Conservation (phyloP, 2,888 invertebrate genomes). For the Pantelozetes paolii region DNA sequence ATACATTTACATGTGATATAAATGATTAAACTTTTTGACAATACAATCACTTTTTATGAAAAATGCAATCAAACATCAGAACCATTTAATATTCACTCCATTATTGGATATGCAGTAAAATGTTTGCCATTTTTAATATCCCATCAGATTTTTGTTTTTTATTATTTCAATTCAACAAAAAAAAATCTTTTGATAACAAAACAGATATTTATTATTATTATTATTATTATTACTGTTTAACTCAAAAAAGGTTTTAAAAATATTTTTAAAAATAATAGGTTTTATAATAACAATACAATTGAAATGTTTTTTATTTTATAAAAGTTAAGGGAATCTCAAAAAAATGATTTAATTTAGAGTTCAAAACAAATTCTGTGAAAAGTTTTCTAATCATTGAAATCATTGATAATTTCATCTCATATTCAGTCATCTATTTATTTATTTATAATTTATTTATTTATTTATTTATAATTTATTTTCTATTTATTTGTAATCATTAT, state of each 20-base stretch:
- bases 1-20: conserved; percentile 12
- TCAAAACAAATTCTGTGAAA: too few relatives aligned
- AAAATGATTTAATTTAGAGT: background rate
- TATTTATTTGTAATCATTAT: conserved; percentile 12
- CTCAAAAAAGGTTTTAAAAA: too few relatives aligned
- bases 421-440: conserved; percentile 17
- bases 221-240: too few relatives aligned
- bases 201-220: too few relatives aligned
- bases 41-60: background rate
- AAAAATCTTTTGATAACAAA: too few relatives aligned
- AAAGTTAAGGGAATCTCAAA: background rate
- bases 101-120: background rate
- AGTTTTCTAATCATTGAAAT: too few relatives aligned
- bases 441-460: conserved; percentile 15
- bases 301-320: too few relatives aligned
- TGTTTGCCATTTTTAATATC: conserved; percentile 17
- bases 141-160: background rate
- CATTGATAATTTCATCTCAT: background rate
- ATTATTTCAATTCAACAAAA: background rate
- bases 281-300: too few relatives aligned
- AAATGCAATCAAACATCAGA: background rate
- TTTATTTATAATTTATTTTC: background rate
- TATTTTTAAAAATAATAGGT: too few relatives aligned
- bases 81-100: too few relatives aligned
- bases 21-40: background rate